Conservation (phyloP, 2,113 vertebrate species). For the Dipodomys ordii region DNA sequence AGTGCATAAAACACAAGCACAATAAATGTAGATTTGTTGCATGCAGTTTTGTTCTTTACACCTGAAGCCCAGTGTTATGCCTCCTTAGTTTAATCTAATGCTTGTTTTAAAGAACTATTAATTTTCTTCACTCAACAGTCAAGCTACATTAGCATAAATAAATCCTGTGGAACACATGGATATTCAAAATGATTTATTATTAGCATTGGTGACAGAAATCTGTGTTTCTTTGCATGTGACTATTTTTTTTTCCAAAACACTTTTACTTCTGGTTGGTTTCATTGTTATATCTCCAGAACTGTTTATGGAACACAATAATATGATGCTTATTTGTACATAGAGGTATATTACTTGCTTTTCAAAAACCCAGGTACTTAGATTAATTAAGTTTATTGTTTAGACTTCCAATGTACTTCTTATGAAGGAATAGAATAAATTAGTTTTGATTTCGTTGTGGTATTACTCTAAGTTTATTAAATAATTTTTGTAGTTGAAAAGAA, state of each 20-base stretch:
- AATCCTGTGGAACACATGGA: conserved; percentile 36
- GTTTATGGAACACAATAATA: conserved; percentile 50
- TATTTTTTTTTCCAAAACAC: conserved; percentile 64
- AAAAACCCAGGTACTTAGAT: conserved; percentile 80
- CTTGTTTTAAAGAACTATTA: conserved; percentile 57
- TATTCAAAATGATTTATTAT: conserved; percentile 66
- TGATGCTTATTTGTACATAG: conserved; percentile 74
- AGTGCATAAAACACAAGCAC: conserved; percentile 35
- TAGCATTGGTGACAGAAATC: conserved; percentile 51
- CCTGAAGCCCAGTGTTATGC: background rate
- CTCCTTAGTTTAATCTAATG: conserved; percentile 44
- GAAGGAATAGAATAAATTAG: conserved; percentile 85
- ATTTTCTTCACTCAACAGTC: conserved; percentile 61
- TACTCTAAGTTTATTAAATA: conserved; percentile 87
- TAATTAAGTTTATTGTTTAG: conserved; percentile 86
- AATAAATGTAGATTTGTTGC: conserved; percentile 7
- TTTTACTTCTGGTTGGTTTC: conserved; percentile 68
- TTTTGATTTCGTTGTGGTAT: conserved; percentile 72
- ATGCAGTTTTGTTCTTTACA: conserved; percentile 4
- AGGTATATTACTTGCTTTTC: conserved; percentile 82
- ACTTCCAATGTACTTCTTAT: conserved; percentile 80
- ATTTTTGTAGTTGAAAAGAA: conserved; percentile 86
- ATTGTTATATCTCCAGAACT: conserved; percentile 72
- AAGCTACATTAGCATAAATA: conserved; percentile 37
- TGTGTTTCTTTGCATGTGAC: conserved; percentile 75